A percentile compares a stretch with the other conserved stretches of the same genome.
Evolutionary conservation across 1,140 invertebrate genomes (phyloP).

Genomic region (Lucilia cuprina): DNA sequence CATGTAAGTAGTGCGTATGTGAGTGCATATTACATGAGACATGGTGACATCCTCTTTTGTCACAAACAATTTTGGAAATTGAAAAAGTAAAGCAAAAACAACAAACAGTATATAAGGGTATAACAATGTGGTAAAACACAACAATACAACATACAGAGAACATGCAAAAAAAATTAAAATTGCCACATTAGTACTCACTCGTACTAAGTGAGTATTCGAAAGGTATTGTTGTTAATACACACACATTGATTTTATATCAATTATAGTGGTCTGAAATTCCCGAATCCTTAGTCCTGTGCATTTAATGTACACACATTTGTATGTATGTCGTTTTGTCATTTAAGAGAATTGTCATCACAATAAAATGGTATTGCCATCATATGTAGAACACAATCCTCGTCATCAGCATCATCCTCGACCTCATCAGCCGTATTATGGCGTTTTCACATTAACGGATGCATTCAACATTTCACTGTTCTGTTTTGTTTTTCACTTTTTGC

Average conservation of each 20-base stretch:
- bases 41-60: conserved; percentile 32
- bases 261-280: no score
- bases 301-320: no score
- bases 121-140: not conserved
- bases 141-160: not conserved
- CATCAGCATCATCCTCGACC: conserved; percentile 8
- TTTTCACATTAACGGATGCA: conserved; percentile 29
- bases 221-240: no score
- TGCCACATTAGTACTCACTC: not conserved
- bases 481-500: not conserved
- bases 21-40: conserved; percentile 23
- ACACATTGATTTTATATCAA: no score
- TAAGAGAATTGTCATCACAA: not conserved
- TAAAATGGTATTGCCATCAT: not conserved
- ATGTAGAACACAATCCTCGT: not conserved
- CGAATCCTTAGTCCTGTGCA: no score
- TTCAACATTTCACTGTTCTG: conserved; percentile 34
- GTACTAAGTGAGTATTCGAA: no score
- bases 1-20: not conserved
- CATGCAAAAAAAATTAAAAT: not conserved
- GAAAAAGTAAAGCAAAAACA: not conserved
- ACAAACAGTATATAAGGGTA: not conserved
- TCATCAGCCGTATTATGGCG: not conserved
- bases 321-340: not conserved
- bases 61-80: conserved; percentile 32